These are phyloP conservation scores for Thamnaconus septentrionalis DNA, from an alignment of 2,113 vertebrate genomes.

Conservation along the genomic window DNA sequence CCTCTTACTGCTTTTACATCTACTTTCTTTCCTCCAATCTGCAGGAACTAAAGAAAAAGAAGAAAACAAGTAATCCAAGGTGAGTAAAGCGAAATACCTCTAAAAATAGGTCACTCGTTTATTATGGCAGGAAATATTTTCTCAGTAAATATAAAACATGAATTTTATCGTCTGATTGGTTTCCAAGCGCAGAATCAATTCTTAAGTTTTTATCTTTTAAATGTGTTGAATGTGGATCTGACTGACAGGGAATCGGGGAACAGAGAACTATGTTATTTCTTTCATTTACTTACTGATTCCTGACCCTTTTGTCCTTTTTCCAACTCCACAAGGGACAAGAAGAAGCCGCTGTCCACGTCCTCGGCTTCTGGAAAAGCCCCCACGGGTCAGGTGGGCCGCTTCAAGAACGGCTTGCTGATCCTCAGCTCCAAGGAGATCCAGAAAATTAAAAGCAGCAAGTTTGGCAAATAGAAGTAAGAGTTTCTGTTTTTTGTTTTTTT, in stretches of 20 bases:
- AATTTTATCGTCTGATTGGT: too few species aligned
- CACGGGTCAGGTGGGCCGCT: conserved; percentile 87
- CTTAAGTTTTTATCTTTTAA: too few species aligned
- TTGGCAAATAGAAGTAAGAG: background rate
- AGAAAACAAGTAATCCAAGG: conserved; percentile 77
- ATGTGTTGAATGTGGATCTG: too few species aligned
- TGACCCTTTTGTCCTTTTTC: too few species aligned
- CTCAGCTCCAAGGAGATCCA: conserved; percentile 86
- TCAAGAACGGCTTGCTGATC: conserved; percentile 89
- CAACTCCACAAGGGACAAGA: conserved; percentile 74
- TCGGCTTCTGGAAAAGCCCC: conserved; percentile 69
- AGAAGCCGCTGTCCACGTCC: conserved; percentile 61
- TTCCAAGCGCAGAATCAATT: too few species aligned
- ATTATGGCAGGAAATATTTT: background rate
- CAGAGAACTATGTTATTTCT: too few species aligned
- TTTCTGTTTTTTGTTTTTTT: too few species aligned
- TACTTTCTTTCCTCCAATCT: background rate
- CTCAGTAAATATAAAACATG: background rate
- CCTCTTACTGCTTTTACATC: too few species aligned
- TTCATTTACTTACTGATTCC: too few species aligned
- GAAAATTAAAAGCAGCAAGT: conserved; percentile 84
- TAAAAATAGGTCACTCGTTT: background rate
- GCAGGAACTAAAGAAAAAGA: conserved; percentile 79
- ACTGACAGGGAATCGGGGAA: too few species aligned
- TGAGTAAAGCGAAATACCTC: conserved; percentile 51